phyloP scores from a whole-genome alignment of 2,888 invertebrate genomes.

The Macrosoma leucophasiata region DNA sequence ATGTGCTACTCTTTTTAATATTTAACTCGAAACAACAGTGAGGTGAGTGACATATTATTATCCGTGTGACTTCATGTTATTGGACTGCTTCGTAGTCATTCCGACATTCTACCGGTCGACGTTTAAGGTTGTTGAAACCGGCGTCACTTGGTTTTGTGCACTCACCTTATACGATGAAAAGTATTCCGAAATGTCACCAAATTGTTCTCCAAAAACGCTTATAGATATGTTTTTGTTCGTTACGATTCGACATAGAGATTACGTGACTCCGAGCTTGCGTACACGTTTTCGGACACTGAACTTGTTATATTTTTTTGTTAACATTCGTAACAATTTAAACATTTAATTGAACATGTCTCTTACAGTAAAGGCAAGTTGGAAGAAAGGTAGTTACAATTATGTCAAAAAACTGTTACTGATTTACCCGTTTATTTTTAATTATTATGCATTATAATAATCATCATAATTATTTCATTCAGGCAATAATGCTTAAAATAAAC shows the following conservation, averaged over 20 bases:
- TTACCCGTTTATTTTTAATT: too few species aligned
- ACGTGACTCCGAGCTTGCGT: too few species aligned
- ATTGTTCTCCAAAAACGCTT: constrained; percentile 10
- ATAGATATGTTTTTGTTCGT: constrained; percentile 1
- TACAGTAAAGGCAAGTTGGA: too few species aligned
- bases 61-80: constrained; percentile 20
- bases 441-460: too few species aligned
- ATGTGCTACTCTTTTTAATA: not conserved
- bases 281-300: too few species aligned
- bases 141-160: constrained; percentile 28
- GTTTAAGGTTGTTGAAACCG: constrained; percentile 42
- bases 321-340: too few species aligned
- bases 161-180: constrained; percentile 16
- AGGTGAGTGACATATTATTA: constrained; percentile 27
- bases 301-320: too few species aligned
- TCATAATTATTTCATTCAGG: too few species aligned
- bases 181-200: constrained; percentile 21
- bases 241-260: constrained; percentile 6
- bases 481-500: too few species aligned
- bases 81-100: constrained; percentile 28
- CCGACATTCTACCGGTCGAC: constrained; percentile 51
- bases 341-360: too few species aligned
- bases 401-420: too few species aligned
- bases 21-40: constrained; percentile 6
- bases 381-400: too few species aligned